Percentiles rank a stretch among this genome's conserved stretches.
These are phyloP conservation scores for Fistularia commersonii DNA, from an alignment of 2,797 vertebrate species.

Conservation along the genomic window DNA sequence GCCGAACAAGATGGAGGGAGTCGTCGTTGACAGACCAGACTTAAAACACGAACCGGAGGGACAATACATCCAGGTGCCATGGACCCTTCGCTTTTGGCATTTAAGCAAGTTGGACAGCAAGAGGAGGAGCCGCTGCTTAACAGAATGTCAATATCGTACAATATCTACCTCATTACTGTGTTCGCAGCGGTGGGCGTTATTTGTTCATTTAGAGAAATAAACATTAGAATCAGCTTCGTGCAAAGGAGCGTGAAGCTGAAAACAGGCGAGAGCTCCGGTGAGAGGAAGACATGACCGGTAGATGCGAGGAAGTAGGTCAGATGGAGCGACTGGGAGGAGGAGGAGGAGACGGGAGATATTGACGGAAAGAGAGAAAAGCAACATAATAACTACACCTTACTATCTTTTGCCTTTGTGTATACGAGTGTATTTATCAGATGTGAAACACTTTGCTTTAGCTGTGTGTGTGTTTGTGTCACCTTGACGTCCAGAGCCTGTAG, in stretches of 20 bases:
- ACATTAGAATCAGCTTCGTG: conserved; percentile 39
- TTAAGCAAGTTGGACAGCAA: no score
- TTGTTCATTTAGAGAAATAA: conserved; percentile 9
- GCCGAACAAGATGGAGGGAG: neutral
- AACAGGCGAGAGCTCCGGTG: neutral
- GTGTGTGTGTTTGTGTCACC: conserved; percentile 27
- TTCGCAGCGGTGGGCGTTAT: neutral
- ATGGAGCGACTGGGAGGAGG: no score
- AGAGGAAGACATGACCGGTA: conserved; percentile 39
- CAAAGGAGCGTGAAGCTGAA: conserved; percentile 8
- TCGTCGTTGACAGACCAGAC: neutral
- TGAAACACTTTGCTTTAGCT: no score
- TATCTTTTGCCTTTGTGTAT: conserved; percentile 26
- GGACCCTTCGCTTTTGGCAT: no score
- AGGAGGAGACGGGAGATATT: conserved; percentile 28
- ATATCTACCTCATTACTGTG: no score
- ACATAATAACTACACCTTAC: conserved; percentile 10
- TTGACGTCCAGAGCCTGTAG: conserved; percentile 67
- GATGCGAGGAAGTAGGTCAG: conserved; percentile 77
- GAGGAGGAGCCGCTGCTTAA: no score
- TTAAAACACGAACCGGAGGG: no score
- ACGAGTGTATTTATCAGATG: conserved; percentile 7
- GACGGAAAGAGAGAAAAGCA: conserved; percentile 18
- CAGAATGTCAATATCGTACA: no score
- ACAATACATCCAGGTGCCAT: no score